Conservation (phyloP, 2,113 vertebrate species). For the Syngnathus typhle region DNA sequence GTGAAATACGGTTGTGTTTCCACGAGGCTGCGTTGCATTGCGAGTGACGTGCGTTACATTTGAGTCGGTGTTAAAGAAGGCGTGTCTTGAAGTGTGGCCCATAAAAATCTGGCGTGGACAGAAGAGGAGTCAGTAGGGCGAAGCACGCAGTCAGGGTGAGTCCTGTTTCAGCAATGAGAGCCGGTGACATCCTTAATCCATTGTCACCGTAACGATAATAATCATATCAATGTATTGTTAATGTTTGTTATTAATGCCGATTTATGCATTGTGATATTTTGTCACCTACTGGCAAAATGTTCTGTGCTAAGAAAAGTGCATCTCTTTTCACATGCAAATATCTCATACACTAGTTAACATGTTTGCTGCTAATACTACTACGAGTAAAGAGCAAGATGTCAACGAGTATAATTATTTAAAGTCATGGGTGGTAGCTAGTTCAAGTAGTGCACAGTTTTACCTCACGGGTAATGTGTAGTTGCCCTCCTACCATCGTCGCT, state of each 20-base stretch:
- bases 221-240: background rate
- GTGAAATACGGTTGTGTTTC: too few relatives aligned
- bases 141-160: background rate
- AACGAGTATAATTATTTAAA: too few relatives aligned
- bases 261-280: too few relatives aligned
- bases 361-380: too few relatives aligned
- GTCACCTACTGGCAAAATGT: background rate
- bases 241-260: too few relatives aligned
- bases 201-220: background rate
- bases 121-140: background rate
- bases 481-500: too few relatives aligned
- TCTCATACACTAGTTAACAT: too few relatives aligned
- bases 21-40: too few relatives aligned
- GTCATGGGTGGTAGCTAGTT: too few relatives aligned
- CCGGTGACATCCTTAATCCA: background rate
- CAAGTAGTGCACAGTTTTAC: too few relatives aligned
- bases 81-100: background rate
- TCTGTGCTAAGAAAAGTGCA: background rate
- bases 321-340: background rate
- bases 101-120: background rate
- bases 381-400: too few relatives aligned
- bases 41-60: background rate
- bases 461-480: too few relatives aligned
- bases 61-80: background rate
- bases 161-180: background rate